These are phyloP conservation scores for Anas acuta DNA, from an alignment of 2,797 vertebrate genomes.

Conservation along the genomic window DNA sequence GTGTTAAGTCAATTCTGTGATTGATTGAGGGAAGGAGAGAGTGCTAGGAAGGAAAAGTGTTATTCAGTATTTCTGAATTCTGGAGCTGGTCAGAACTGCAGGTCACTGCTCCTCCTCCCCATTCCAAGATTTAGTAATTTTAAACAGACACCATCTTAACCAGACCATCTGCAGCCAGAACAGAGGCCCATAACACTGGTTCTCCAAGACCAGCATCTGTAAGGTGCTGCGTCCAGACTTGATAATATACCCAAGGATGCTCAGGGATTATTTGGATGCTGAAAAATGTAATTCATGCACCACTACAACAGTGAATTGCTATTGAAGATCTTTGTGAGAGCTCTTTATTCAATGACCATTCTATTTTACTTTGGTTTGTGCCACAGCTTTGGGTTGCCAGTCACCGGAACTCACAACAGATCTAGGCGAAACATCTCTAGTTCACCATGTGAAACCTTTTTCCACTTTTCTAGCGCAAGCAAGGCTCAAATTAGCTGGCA, in stretches of 20 bases:
- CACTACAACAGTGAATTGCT: background rate
- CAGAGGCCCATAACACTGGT: background rate
- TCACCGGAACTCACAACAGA: background rate
- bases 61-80: constrained; percentile 26
- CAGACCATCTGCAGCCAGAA: background rate
- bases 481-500: background rate
- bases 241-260: background rate
- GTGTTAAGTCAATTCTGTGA: constrained; percentile 59
- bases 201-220: background rate
- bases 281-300: background rate
- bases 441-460: background rate
- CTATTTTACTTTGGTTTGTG: background rate
- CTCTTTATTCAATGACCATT: background rate
- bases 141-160: background rate
- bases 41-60: constrained; percentile 10
- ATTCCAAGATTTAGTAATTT: background rate
- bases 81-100: background rate
- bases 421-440: background rate
- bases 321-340: background rate
- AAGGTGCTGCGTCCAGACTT: background rate
- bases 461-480: background rate
- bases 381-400: background rate
- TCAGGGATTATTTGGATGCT: background rate
- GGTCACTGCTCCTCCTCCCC: background rate
- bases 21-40: constrained; percentile 3